Evolutionary conservation across 1,140 invertebrate species (phyloP).

Genomic region (Steinernema feltiae): DNA sequence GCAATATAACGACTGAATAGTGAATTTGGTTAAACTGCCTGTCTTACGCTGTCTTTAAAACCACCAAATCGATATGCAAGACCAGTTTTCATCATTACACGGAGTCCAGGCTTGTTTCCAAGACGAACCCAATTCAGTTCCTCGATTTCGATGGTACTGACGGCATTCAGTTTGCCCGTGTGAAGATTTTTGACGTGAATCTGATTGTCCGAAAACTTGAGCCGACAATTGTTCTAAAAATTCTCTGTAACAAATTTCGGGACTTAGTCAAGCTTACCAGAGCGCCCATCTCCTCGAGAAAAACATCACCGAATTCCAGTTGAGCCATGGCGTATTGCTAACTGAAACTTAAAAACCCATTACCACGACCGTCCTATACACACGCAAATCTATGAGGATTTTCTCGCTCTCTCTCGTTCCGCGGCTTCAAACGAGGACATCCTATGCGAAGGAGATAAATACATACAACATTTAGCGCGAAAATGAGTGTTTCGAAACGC

Average conservation of each 20-base stretch:
- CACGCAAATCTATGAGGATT: too few species aligned
- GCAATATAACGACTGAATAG: slow-evolving; percentile 25
- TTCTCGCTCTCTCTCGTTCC: too few species aligned
- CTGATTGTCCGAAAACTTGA: slow-evolving; percentile 84
- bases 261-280: slow-evolving; percentile 36
- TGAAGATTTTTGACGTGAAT: slow-evolving; percentile 90
- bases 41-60: slow-evolving; percentile 78
- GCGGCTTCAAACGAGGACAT: too few species aligned
- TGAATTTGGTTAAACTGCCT: background rate
- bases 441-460: background rate
- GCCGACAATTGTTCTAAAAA: slow-evolving; percentile 65
- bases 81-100: slow-evolving; percentile 84
- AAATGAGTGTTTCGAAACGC: background rate
- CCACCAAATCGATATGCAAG: slow-evolving; percentile 82
- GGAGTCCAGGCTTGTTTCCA: slow-evolving; percentile 77
- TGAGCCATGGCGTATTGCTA: background rate
- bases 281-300: slow-evolving; percentile 45
- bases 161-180: slow-evolving; percentile 85
- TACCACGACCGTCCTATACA: too few species aligned
- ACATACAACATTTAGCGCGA: background rate
- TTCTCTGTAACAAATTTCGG: background rate
- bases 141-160: slow-evolving; percentile 76
- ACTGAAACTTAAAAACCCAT: background rate
- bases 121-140: slow-evolving; percentile 85
- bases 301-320: slow-evolving; percentile 44